A percentile compares a stretch with the other conserved stretches of the same genome.
These are phyloP conservation scores for Corythornis cristatus DNA, from an alignment of 2,113 vertebrate species.

Conservation along the genomic window DNA sequence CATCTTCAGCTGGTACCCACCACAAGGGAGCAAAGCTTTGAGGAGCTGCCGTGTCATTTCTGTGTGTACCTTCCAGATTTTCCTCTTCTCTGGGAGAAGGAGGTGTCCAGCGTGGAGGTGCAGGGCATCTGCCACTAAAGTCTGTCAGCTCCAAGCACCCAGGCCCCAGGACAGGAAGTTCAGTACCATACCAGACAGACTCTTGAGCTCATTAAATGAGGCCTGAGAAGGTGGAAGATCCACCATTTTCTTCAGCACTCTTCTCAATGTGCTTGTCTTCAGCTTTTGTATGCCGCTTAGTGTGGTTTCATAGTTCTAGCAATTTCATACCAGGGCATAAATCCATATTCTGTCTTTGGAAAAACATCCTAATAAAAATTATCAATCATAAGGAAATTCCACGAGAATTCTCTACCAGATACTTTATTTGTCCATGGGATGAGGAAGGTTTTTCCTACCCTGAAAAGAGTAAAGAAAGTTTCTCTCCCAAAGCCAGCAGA, in stretches of 20 bases:
- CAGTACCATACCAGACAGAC: not conserved
- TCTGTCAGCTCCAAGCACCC: too few relatives aligned
- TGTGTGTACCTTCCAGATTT: not conserved
- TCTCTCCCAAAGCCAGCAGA: not conserved
- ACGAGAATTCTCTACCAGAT: not conserved
- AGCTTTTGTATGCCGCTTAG: fast-evolving
- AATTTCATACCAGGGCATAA: not conserved
- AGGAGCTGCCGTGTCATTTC: not conserved
- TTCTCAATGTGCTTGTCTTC: not conserved
- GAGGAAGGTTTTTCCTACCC: not conserved
- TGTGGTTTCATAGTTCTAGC: not conserved
- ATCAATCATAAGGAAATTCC: not conserved
- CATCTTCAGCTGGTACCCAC: not conserved
- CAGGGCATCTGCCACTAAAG: not conserved
- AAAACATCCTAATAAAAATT: not conserved
- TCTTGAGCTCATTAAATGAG: not conserved
- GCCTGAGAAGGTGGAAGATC: not conserved
- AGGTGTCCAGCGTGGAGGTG: not conserved
- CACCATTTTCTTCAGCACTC: not conserved
- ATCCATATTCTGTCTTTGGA: not conserved
- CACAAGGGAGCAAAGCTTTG: not conserved
- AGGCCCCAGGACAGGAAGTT: fast-evolving
- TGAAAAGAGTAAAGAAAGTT: not conserved
- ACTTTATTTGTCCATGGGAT: not conserved
- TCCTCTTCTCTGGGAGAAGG: not conserved